Percentiles rank a stretch among this genome's conserved stretches.
These are phyloP conservation scores for Porites lutea DNA, from an alignment of 64 coral and sea anemone genomes.

Conservation along the genomic window DNA sequence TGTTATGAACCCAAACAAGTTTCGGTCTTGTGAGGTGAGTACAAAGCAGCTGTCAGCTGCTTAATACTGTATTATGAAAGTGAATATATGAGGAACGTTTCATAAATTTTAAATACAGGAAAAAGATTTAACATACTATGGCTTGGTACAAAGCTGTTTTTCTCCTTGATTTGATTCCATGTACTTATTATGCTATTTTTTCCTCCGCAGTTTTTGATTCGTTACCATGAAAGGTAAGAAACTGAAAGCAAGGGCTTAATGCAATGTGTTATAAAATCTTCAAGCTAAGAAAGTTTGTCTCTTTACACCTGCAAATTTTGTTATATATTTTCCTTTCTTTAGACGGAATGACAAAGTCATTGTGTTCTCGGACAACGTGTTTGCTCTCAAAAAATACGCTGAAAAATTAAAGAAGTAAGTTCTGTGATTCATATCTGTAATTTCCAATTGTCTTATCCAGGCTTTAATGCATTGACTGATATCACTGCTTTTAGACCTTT, in stretches of 20 bases:
- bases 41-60: too few species aligned
- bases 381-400: conserved; percentile 96
- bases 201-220: conserved; percentile 83
- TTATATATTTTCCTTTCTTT: conserved; percentile 10
- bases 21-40: conserved; percentile 90
- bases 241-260: not conserved
- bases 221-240: conserved; percentile 96
- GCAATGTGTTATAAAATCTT: not conserved
- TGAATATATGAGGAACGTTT: too few species aligned
- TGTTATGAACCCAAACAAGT: conserved; percentile 99
- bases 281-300: not conserved
- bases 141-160: too few species aligned
- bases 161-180: too few species aligned
- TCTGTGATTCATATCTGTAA: not conserved
- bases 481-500: conserved; percentile 77
- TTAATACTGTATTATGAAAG: too few species aligned
- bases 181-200: not conserved
- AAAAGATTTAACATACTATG: too few species aligned
- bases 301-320: not conserved
- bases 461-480: not conserved
- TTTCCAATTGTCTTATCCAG: too few species aligned
- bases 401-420: conserved; percentile 91
- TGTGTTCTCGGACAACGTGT: conserved; percentile 99
- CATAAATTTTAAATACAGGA: too few species aligned
- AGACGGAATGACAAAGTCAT: conserved; percentile 99